Evolutionary conservation across 2,797 vertebrate genomes (phyloP).

Genomic region (Zalophus californianus): DNA sequence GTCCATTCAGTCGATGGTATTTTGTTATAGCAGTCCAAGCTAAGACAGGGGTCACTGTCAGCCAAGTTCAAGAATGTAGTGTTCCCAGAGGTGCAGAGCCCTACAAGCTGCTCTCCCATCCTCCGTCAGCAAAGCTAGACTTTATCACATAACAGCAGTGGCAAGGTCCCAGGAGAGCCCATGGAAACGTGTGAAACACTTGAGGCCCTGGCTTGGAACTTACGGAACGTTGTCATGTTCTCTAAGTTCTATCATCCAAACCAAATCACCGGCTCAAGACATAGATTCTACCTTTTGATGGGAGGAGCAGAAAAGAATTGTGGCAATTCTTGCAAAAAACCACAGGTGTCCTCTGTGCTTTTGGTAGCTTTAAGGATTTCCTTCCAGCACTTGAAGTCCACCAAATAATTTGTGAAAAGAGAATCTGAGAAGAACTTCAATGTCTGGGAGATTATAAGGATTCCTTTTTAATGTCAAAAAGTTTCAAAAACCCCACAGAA

Average conservation of each 20-base stretch:
- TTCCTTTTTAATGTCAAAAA: constrained; percentile 51
- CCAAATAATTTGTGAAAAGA: constrained; percentile 32
- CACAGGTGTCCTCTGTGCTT: constrained; percentile 56
- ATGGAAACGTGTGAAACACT: background rate
- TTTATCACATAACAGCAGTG: background rate
- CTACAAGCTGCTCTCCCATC: background rate
- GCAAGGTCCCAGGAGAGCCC: background rate
- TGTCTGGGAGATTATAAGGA: constrained; percentile 38
- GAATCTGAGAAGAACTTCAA: constrained; percentile 9
- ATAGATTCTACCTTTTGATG: background rate
- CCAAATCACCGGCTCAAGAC: constrained; percentile 23
- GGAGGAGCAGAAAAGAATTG: constrained; percentile 49
- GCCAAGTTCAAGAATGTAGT: background rate
- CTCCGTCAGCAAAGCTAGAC: background rate
- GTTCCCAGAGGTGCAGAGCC: background rate
- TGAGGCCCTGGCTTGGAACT: background rate
- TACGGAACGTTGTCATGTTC: background rate
- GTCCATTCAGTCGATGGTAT: background rate
- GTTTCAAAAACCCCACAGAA: constrained; percentile 20
- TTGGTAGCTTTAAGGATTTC: constrained; percentile 43
- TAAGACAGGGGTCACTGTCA: background rate
- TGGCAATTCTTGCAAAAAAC: constrained; percentile 36
- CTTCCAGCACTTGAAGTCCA: constrained; percentile 37
- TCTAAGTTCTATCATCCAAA: constrained; percentile 32
- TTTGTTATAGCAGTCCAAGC: background rate